phyloP scores from a whole-genome alignment of 2,797 vertebrate species.

The Okamejei kenojei region DNA sequence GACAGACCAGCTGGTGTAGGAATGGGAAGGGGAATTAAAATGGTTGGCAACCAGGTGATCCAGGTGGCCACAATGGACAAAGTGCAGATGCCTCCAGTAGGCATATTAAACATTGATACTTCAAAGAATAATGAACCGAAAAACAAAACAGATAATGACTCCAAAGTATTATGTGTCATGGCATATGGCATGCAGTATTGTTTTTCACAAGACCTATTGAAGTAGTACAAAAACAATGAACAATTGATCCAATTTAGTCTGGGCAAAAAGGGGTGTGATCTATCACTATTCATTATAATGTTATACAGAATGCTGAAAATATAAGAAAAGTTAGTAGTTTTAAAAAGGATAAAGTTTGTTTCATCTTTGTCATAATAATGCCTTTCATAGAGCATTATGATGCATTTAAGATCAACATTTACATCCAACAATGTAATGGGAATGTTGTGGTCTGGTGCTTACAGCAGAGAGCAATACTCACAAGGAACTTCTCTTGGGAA shows the following conservation, averaged over 20 bases:
- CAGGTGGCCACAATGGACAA: too few species aligned
- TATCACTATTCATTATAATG: not conserved
- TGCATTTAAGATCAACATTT: not conserved
- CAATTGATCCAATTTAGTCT: not conserved
- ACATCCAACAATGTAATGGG: not conserved
- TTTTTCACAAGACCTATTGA: not conserved
- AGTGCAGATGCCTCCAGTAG: not conserved
- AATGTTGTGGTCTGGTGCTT: not conserved
- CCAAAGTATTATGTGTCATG: not conserved
- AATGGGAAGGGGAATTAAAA: too few species aligned
- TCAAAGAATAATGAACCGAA: not conserved
- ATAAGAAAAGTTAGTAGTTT: not conserved
- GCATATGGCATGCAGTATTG: not conserved
- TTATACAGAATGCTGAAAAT: not conserved
- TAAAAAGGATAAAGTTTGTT: not conserved
- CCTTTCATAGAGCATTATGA: not conserved
- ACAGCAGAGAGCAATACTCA: not conserved
- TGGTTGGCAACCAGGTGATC: too few species aligned
- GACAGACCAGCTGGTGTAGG: too few species aligned
- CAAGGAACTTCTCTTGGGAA: not conserved
- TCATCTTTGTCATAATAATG: not conserved
- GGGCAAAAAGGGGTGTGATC: not conserved
- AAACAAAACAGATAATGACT: not conserved
- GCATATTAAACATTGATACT: not conserved
- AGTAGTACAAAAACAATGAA: not conserved